Conservation (phyloP, 2,797 vertebrate genomes). For the Ptychadena robeensis region DNA sequence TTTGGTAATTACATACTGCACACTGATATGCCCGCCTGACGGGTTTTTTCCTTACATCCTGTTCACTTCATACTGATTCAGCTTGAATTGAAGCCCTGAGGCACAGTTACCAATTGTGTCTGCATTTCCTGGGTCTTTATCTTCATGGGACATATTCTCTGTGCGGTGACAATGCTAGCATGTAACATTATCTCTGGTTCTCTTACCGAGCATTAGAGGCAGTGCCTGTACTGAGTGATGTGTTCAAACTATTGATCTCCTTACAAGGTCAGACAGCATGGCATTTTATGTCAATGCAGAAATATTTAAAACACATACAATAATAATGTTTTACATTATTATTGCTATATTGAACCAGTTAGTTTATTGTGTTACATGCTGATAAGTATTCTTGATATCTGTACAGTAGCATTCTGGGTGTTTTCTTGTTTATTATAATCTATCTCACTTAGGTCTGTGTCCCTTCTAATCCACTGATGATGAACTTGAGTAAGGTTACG, state of each 20-base stretch:
- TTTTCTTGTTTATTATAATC: not conserved
- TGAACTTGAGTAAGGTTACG: not conserved
- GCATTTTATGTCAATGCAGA: not conserved
- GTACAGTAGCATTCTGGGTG: not conserved
- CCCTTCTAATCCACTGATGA: not conserved
- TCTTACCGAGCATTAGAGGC: not conserved
- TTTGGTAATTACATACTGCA: not conserved
- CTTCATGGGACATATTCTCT: constrained; percentile 8
- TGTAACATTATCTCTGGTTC: not conserved
- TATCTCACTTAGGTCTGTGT: not conserved
- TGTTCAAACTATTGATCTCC: not conserved
- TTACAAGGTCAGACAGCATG: not conserved
- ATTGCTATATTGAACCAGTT: not conserved
- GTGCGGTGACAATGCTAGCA: not conserved
- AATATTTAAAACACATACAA: not conserved
- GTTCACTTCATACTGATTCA: not conserved
- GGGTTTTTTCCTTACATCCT: not conserved
- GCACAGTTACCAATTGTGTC: not conserved
- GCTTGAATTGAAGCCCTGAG: not conserved
- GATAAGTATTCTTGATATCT: not conserved
- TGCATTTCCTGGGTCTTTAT: constrained; percentile 3
- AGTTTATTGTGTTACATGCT: not conserved
- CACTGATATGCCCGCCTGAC: not conserved
- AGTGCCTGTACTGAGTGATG: not conserved
- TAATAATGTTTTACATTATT: not conserved